Evolutionary conservation across 2,113 vertebrate genomes (phyloP).

Genomic region (Ornithorhynchus anatinus): DNA sequence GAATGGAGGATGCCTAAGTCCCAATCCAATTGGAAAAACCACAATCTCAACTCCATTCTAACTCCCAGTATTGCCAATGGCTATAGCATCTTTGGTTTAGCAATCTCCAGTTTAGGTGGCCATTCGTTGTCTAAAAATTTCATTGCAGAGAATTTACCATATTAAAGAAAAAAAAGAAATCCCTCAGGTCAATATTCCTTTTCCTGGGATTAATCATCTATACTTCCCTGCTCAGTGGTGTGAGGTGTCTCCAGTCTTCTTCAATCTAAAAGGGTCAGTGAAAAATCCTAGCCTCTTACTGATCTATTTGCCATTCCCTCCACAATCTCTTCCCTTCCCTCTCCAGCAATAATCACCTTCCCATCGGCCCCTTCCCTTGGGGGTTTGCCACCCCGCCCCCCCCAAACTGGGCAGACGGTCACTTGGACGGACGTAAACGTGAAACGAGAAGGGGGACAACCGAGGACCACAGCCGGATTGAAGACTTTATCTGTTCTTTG

Average conservation of each 20-base stretch:
- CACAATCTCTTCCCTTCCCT: not conserved
- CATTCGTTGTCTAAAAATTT: not conserved
- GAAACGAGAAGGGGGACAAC: slow-evolving; percentile 62
- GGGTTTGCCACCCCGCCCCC: not conserved
- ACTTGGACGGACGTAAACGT: slow-evolving; percentile 48
- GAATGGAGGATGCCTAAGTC: no score
- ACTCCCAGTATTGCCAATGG: rapidly evolving
- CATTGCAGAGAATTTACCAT: not conserved
- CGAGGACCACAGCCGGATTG: slow-evolving; percentile 50
- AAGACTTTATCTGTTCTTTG: slow-evolving; percentile 90
- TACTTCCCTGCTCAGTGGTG: not conserved
- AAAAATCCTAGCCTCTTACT: not conserved
- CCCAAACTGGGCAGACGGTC: slow-evolving; percentile 18
- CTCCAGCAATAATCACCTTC: not conserved
- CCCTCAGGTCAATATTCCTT: not conserved
- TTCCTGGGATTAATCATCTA: not conserved
- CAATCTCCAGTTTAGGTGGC: not conserved
- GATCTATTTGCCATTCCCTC: not conserved
- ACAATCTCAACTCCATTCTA: no score
- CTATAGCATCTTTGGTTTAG: not conserved
- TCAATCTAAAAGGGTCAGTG: slow-evolving; percentile 23
- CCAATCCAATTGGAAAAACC: no score
- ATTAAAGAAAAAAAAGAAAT: not conserved
- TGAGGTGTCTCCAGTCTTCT: not conserved
- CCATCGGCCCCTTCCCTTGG: slow-evolving; percentile 30